Evolutionary conservation across 2,797 vertebrate species (phyloP).

Genomic region (Premnoplex brunnescens): DNA sequence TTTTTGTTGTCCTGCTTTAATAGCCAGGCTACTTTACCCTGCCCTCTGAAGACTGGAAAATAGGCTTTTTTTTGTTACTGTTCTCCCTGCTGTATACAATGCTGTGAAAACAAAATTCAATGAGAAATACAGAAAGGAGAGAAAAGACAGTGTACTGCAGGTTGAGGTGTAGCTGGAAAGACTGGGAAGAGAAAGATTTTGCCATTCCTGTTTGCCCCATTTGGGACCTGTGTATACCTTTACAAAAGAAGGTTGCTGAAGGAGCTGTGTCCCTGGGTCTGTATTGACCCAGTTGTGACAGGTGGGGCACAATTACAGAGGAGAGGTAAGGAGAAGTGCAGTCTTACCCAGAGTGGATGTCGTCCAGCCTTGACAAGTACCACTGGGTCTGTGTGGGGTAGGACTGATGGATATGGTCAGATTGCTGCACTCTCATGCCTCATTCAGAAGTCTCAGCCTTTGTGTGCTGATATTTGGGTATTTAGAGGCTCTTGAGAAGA

Average conservation of each 20-base stretch:
- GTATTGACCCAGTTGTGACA: background rate
- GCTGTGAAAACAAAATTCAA: background rate
- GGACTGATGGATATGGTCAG: rapidly evolving
- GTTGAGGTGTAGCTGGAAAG: background rate
- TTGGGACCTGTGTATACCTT: background rate
- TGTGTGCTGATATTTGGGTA: background rate
- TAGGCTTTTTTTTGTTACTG: background rate
- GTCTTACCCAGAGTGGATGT: rapidly evolving
- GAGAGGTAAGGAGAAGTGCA: background rate
- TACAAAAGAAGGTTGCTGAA: background rate
- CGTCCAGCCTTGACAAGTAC: background rate
- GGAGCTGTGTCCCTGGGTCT: background rate
- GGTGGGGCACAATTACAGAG: rapidly evolving
- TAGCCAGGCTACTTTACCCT: background rate
- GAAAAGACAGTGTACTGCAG: background rate
- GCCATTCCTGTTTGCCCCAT: background rate
- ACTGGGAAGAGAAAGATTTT: background rate
- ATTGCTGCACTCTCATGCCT: background rate
- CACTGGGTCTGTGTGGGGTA: background rate
- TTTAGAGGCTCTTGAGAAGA: background rate
- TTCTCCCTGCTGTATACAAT: background rate
- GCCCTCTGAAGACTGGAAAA: background rate
- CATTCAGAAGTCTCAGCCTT: background rate
- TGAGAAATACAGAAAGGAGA: background rate
- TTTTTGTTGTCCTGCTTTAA: background rate